Evolutionary conservation across 92 coral and sea anemone genomes (phyloP), one percentile per base, ranked within the genome.

Genomic region (Epizoanthus rinbou): DNA sequence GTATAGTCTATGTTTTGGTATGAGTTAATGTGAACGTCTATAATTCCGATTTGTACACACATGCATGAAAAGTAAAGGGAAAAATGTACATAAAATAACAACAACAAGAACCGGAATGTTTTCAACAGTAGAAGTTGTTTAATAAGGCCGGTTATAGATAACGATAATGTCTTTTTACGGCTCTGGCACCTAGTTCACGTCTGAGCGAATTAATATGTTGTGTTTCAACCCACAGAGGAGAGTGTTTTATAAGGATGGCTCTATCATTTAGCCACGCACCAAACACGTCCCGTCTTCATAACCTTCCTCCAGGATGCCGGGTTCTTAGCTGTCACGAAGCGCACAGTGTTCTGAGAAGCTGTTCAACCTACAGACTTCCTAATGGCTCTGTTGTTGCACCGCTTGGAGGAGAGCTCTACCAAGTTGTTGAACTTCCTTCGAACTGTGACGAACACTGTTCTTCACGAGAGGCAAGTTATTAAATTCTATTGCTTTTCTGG

Each of bases 231-330:
- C 31, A 28, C 67, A 56, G 4, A 6, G 2, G 5, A 14, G 7
- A 57, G 8, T 45, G 57, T 8, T 10, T n/a, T 19, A 19, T 22
- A 37, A 63, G 23, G 45, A 78, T 78, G 82, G 62, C 82, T 28
- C 82, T 60, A 17, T 72, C 71, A 17, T 37, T 60, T 58, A 56
- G 23, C 35, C 80, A 21, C 57, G 37, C 88, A 5, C 89, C 90
- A 50, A 82, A 64, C 68, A 41, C 82, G 1, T 8, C 70, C 14
- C 91, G 85, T 25, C 62, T 87, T 56, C 91, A 91, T 17, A 88
- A 86, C 62, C 93, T 93, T 64, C 98, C 98, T 7, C 98, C 98
- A 5, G 98, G 98, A 47, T 93, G 93, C 80, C 91, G 91, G 80
- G 88, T 83, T 68, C 87, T 93, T 19, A 91, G 87, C 76, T 93